These are phyloP conservation scores for Zoanthus solanderi DNA, from an alignment of 92 coral and sea anemone genomes.

Conservation along the genomic window DNA sequence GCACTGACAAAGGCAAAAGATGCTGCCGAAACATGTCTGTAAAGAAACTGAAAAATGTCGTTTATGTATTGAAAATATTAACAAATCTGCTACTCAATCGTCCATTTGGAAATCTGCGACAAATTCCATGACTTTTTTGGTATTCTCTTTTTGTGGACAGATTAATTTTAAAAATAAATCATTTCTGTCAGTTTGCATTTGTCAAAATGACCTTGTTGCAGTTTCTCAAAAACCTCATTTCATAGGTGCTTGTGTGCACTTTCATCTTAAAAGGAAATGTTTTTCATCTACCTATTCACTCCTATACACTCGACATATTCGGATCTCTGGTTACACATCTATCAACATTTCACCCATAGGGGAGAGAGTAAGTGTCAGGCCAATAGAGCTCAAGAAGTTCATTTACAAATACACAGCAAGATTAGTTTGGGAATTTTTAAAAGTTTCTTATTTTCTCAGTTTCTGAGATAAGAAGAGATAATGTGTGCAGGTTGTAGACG, in stretches of 20 bases:
- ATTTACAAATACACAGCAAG: neutral
- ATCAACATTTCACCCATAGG: no score
- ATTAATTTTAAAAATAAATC: neutral
- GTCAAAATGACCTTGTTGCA: neutral
- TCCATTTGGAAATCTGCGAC: neutral
- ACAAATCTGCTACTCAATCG: no score
- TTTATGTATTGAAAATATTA: no score
- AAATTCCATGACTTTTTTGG: slow-evolving; percentile 2
- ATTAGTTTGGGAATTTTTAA: neutral
- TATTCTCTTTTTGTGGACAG: slow-evolving; percentile 9
- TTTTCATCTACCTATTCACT: no score
- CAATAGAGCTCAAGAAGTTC: neutral
- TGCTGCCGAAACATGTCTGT: no score
- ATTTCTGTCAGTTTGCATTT: slow-evolving; percentile 14
- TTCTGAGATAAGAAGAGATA: neutral
- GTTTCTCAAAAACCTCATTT: no score
- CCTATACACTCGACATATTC: no score
- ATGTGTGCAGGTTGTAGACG: neutral
- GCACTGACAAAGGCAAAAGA: no score
- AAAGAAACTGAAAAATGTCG: no score
- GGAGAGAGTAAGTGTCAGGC: neutral
- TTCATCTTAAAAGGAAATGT: no score
- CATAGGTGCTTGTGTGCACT: no score
- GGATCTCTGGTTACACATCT: no score
- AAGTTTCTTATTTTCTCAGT: neutral